Evolutionary conservation across 37 sponge, comb jelly and placozoan species (phyloP), one percentile per base, ranked within the genome.

Genomic region (Petrosia ficiformis): DNA sequence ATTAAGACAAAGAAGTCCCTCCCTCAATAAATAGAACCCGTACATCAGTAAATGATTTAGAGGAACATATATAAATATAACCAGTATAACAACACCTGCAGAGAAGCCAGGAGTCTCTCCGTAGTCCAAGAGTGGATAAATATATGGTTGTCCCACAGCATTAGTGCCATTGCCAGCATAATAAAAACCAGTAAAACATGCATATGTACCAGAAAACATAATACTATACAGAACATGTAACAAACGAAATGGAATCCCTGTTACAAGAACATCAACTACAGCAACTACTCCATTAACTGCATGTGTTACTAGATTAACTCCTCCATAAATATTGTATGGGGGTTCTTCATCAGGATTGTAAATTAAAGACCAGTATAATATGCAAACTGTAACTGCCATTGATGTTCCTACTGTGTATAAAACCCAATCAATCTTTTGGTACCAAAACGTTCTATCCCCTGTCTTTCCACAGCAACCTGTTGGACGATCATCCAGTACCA

Each of bases 101-200:
- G 93, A 74, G 22, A 4, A 2, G 31, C 79, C 86, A 31, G 85
- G 82, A 19, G 63, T 44, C 36, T 38, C 72, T 16, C 67, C 66
- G 43, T 84, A 93, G 54, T 93, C 89, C 35, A 93, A 37, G 0
- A 72, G 63, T 14, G 72, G 31, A 57, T 93, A 93, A 28, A 86
- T 83, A 60, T 71, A 77, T 35, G 65, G 74, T 1, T 77, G 41
- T 24, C 67, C 82, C 16, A 59, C 2, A 16, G 21, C 39, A 75
- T 79, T 73, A 1, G 76, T 89, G 0, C 91, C 91, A 75, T 56
- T 52, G 3, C 79, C 67, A 48, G 71, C 82, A 69, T 44, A 84
- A 67, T 93, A 93, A 0, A 93, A 67, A 0, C 77, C 79, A 57
- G 79, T 68, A 78, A 93, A 93, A 24, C 76, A 57, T 0, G 37